Conservation (phyloP, 1,140 invertebrate species). For the Anagrus nilaparvatae region DNA sequence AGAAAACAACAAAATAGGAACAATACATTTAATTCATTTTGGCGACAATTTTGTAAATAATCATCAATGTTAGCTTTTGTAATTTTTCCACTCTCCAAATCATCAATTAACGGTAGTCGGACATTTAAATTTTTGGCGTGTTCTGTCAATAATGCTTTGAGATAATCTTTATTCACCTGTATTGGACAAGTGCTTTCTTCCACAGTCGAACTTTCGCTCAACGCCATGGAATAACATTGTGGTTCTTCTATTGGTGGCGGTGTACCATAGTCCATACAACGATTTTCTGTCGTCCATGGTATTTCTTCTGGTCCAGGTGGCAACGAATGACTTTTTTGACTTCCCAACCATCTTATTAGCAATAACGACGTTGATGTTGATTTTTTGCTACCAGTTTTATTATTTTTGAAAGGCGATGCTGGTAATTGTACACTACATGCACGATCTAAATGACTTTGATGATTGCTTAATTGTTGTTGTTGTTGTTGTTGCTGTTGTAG, state of each 20-base stretch:
- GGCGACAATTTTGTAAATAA: slow-evolving; percentile 42
- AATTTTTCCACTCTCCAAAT: slow-evolving; percentile 55
- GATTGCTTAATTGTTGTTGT: not conserved
- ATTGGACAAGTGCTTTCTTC: slow-evolving; percentile 50
- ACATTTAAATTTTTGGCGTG: slow-evolving; percentile 58
- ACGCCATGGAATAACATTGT: slow-evolving; percentile 55
- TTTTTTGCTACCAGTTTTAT: slow-evolving; percentile 16
- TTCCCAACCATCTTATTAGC: slow-evolving; percentile 26
- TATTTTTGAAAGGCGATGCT: slow-evolving; percentile 13
- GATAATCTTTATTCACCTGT: slow-evolving; percentile 61
- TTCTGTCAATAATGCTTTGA: slow-evolving; percentile 57
- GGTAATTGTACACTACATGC: slow-evolving; percentile 27
- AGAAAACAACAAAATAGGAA: slow-evolving; percentile 62
- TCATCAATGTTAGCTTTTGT: slow-evolving; percentile 44
- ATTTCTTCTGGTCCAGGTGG: slow-evolving; percentile 9
- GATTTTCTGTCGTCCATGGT: slow-evolving; percentile 18
- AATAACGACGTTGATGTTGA: slow-evolving; percentile 26
- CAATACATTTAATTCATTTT: slow-evolving; percentile 55
- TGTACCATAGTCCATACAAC: slow-evolving; percentile 59
- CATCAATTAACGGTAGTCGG: slow-evolving; percentile 54
- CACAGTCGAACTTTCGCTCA: slow-evolving; percentile 58
- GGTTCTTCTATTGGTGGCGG: slow-evolving; percentile 62
- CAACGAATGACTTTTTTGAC: slow-evolving; percentile 8
- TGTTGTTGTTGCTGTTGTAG: not conserved
- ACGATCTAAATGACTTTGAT: not conserved